These are phyloP conservation scores for Cyphomyrus plagiostoma DNA, from an alignment of 2,113 vertebrate genomes.

Conservation along the genomic window DNA sequence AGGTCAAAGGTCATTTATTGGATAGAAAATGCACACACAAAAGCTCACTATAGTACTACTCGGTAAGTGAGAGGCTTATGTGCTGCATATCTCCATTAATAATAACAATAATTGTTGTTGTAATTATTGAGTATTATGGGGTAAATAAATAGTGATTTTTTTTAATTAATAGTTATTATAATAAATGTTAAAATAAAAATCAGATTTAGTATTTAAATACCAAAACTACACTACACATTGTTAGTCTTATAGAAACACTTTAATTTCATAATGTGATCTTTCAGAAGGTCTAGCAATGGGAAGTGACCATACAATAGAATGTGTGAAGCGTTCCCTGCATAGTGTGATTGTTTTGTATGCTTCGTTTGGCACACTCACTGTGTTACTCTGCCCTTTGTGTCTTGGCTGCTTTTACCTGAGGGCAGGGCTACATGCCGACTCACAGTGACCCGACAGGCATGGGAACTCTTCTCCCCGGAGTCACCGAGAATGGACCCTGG, in stretches of 20 bases:
- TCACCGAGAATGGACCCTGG: background rate
- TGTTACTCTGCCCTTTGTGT: background rate
- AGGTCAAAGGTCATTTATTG: conserved; percentile 8
- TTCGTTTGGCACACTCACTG: background rate
- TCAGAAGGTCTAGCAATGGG: background rate
- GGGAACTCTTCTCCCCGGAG: background rate
- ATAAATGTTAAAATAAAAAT: background rate
- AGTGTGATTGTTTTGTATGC: background rate
- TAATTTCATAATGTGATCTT: background rate
- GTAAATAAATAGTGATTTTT: background rate
- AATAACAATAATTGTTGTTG: background rate
- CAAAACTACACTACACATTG: background rate
- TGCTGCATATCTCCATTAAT: background rate
- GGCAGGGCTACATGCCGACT: background rate
- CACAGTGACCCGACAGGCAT: background rate
- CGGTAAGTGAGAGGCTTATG: background rate
- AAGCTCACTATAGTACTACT: background rate
- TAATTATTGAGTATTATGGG: background rate
- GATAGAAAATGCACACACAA: background rate
- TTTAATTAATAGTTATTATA: background rate
- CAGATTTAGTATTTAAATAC: background rate
- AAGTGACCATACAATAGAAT: background rate
- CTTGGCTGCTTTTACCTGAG: background rate
- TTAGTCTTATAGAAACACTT: background rate
- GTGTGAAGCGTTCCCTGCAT: background rate